Evolutionary conservation across 2,113 vertebrate species (phyloP).

Genomic region (Sinocyclocheilus maitianheensis): DNA sequence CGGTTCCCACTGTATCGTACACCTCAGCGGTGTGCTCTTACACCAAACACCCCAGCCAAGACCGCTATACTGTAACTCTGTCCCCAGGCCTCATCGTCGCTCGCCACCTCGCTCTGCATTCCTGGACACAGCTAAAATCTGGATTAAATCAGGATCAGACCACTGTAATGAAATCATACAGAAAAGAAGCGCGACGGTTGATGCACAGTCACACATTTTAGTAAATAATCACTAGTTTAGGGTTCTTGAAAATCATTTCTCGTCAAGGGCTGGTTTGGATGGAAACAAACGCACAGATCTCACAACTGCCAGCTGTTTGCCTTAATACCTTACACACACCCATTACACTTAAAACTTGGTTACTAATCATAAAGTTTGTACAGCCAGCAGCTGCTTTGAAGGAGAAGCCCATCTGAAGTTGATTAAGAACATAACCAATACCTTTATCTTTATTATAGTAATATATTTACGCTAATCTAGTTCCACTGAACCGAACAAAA

Average conservation of each 20-base stretch:
- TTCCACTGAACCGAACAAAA: slow-evolving; percentile 10
- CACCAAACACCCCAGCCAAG: slow-evolving; percentile 39
- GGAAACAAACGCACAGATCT: slow-evolving; percentile 23
- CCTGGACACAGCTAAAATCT: slow-evolving; percentile 44
- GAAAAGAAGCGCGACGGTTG: not conserved
- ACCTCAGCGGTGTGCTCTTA: slow-evolving; percentile 58
- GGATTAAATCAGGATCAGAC: slow-evolving; percentile 36
- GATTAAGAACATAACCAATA: slow-evolving; percentile 9
- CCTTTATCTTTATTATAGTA: slow-evolving; percentile 47
- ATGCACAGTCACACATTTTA: slow-evolving; percentile 8
- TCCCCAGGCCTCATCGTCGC: slow-evolving; percentile 29
- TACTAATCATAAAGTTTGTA: slow-evolving; percentile 36
- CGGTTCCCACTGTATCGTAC: slow-evolving; percentile 56
- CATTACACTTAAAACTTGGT: slow-evolving; percentile 28
- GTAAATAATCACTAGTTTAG: not conserved
- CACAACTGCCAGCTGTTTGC: slow-evolving; percentile 9
- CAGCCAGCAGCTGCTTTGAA: slow-evolving; percentile 33
- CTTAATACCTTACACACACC: slow-evolving; percentile 34
- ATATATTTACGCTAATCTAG: slow-evolving; percentile 18
- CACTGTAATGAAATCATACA: slow-evolving; percentile 22
- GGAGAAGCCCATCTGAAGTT: slow-evolving; percentile 2
- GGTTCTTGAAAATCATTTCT: not conserved
- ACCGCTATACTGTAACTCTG: slow-evolving; percentile 41
- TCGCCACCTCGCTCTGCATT: slow-evolving; percentile 12
- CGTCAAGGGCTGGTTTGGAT: not conserved